Evolutionary conservation across 2,797 vertebrate species (phyloP).

Genomic region (Parotocinclus haroldoi): DNA sequence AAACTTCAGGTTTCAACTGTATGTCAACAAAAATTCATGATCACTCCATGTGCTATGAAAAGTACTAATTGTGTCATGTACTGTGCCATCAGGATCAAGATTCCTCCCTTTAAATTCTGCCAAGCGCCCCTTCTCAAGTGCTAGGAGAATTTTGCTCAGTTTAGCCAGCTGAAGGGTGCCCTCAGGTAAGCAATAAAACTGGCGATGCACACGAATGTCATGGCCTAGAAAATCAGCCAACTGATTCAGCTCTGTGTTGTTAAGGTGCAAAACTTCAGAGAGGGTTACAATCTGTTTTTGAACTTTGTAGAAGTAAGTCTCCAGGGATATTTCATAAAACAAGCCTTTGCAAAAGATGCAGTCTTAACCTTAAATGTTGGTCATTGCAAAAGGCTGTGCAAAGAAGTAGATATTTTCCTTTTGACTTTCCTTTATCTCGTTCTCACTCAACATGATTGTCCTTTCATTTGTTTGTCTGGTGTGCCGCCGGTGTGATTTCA

Average conservation of each 20-base stretch:
- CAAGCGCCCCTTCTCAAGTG: slow-evolving; percentile 17
- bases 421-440: too few relatives aligned
- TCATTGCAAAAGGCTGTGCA: background rate
- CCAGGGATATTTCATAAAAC: background rate
- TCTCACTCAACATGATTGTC: too few relatives aligned
- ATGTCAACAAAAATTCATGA: too few relatives aligned
- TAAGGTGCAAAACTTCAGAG: slow-evolving; percentile 24
- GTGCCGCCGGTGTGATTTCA: too few relatives aligned
- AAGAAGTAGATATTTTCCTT: background rate
- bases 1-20: too few relatives aligned
- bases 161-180: slow-evolving; percentile 29
- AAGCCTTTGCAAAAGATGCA: slow-evolving; percentile 1
- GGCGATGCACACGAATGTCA: slow-evolving; percentile 10
- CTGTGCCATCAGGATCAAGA: too few relatives aligned
- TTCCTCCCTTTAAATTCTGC: slow-evolving; percentile 26
- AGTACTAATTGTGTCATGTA: too few relatives aligned
- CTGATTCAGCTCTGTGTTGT: slow-evolving; percentile 25
- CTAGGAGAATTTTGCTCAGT: slow-evolving; percentile 7
- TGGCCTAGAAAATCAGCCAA: slow-evolving; percentile 25
- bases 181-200: slow-evolving; percentile 32
- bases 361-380: background rate
- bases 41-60: too few relatives aligned
- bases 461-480: too few relatives aligned
- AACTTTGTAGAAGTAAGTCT: background rate
- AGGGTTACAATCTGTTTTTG: slow-evolving; percentile 22